Evolutionary conservation across 2,888 invertebrate species (phyloP), one percentile per base, ranked within the genome.

Genomic region (Mesorhabditis spiculigera): DNA sequence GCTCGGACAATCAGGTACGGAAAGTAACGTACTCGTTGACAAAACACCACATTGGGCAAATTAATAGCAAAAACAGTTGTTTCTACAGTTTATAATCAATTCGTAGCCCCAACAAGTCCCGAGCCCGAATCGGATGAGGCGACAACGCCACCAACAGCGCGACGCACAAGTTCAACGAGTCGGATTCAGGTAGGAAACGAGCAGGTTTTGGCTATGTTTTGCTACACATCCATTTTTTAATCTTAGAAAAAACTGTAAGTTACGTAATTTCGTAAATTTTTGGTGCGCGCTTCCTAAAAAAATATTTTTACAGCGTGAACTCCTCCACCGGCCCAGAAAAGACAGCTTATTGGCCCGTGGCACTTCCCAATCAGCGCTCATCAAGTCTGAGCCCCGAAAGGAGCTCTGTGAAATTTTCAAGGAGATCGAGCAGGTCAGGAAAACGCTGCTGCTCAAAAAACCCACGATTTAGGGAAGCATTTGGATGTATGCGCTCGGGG

Each of bases 401-500:
- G 58, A 50, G 8, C n/a, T 50, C 8, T 50, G 58, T 50, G 58
- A 50, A 50, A 13, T 50, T 10, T n/a, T 50, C 10, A 50, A 50
- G n/a, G 58, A 50, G n/a, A n/a, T 50, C 58, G 58, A 50, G n/a
- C 58, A 50, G 58, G 58, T 50, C n/a, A 10, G 58, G 58, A 13
- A 10, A 13, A 13, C 8, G n/a, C 8, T n/a, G n/a, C 8, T 50
- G 8, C 8, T n/a, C 10, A 50, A n/a, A 13, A 10, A n/a, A 50
- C n/a, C n/a, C 58, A 50, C 8, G n/a, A 13, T 50, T 13, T n/a
- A 50, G 58, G n/a, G 10, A n/a, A 50, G n/a, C n/a, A 50, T 50
- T n/a, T 50, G 58, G 58, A 50, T n/a, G 10, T 50, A 50, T n/a
- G 58, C 58, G 8, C 58, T 50, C n/a, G 58, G 58, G 58, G 58